Evolutionary conservation across 2,797 vertebrate genomes (phyloP).

Genomic region (Bradypodion pumilum): DNA sequence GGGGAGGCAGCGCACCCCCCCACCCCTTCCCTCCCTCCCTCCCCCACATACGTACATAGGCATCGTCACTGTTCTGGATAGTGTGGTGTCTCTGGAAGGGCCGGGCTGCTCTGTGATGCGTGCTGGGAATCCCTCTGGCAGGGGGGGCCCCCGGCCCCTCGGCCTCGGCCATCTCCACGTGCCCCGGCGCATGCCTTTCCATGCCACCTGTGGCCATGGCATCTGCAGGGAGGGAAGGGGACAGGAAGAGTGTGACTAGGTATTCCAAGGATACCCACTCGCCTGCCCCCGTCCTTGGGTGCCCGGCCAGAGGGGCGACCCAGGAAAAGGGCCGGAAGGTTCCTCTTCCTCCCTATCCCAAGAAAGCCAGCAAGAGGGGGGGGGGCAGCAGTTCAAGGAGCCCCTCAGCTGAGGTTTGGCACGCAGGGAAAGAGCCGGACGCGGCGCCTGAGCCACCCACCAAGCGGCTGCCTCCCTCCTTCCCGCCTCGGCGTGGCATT

Average conservation of each 20-base stretch:
- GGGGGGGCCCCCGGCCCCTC: conserved; percentile 83
- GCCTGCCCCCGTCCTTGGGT: too few relatives aligned
- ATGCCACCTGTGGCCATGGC: conserved; percentile 80
- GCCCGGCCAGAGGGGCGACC: not conserved
- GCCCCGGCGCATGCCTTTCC: conserved; percentile 83
- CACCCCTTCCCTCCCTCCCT: not conserved
- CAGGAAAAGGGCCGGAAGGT: not conserved
- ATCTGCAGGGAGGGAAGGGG: conserved; percentile 70
- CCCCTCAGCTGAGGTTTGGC: too few relatives aligned
- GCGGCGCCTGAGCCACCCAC: too few relatives aligned
- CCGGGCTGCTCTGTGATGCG: conserved; percentile 79
- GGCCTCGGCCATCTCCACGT: conserved; percentile 90
- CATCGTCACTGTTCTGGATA: conserved; percentile 97
- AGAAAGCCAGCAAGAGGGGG: not conserved
- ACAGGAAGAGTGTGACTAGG: too few relatives aligned
- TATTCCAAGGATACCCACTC: too few relatives aligned
- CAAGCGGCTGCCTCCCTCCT: too few relatives aligned
- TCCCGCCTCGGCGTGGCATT: too few relatives aligned
- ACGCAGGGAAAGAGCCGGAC: too few relatives aligned
- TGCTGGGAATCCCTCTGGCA: conserved; percentile 72
- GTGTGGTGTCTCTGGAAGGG: conserved; percentile 96
- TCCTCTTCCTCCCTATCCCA: not conserved
- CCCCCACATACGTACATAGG: conserved; percentile 83
- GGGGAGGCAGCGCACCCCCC: not conserved
- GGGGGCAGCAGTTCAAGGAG: too few relatives aligned